Evolutionary conservation across 2,113 vertebrate species (phyloP).

Genomic region (Zosterops lateralis): DNA sequence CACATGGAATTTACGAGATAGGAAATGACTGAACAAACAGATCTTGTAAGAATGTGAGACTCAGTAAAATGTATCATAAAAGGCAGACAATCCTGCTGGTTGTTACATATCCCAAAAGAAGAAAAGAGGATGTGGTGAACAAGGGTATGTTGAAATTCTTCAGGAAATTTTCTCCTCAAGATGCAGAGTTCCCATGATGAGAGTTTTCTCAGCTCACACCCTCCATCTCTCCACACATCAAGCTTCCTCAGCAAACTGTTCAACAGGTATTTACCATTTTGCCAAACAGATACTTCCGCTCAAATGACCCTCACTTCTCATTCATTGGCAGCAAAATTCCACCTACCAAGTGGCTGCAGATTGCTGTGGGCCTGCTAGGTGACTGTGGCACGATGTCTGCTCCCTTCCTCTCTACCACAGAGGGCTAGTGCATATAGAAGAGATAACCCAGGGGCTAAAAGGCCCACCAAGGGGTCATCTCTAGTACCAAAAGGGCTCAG

Average conservation of each 20-base stretch:
- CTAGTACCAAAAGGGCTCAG: background rate
- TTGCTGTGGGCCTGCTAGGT: background rate
- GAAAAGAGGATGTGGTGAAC: background rate
- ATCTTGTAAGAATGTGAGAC: background rate
- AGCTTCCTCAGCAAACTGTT: background rate
- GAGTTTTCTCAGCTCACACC: background rate
- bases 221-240: background rate
- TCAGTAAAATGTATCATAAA: background rate
- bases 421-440: background rate
- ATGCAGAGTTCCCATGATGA: background rate
- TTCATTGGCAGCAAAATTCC: accelerated
- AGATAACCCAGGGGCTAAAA: background rate
- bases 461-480: no score
- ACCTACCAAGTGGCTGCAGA: background rate
- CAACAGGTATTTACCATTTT: background rate
- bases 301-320: background rate
- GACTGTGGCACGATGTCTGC: background rate
- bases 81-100: background rate
- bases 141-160: background rate
- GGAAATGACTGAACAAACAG: background rate
- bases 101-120: background rate
- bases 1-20: background rate
- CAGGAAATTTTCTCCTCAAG: background rate
- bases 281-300: background rate
- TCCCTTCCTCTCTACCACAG: background rate